These are phyloP conservation scores for Cosmia trapezina DNA, from an alignment of 2,888 invertebrate genomes.

Conservation along the genomic window DNA sequence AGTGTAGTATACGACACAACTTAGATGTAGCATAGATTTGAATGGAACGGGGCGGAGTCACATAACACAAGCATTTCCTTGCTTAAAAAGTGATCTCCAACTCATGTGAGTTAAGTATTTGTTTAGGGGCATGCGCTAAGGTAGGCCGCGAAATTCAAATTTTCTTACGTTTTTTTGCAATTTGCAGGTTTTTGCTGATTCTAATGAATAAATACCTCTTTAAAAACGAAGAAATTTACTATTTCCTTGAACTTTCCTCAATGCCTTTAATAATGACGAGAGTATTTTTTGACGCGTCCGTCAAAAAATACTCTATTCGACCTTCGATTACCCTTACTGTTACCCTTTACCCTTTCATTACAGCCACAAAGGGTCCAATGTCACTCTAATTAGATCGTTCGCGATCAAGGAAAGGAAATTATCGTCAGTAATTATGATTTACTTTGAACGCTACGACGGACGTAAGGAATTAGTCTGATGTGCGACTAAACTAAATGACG, in stretches of 20 bases:
- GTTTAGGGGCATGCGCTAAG: too few species aligned
- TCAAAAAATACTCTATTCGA: not conserved
- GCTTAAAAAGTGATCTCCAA: too few species aligned
- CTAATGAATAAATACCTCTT: not conserved
- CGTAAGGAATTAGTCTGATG: conserved; percentile 5
- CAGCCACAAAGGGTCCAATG: conserved; percentile 34
- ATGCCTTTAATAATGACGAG: not conserved
- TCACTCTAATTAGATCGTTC: conserved; percentile 34
- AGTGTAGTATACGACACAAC: too few species aligned
- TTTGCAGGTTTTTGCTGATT: too few species aligned
- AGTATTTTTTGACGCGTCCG: too few species aligned
- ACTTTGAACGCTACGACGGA: conserved; percentile 27
- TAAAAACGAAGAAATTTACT: not conserved
- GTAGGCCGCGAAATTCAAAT: too few species aligned
- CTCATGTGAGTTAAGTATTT: too few species aligned
- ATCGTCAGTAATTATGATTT: conserved; percentile 43
- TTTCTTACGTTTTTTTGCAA: too few species aligned
- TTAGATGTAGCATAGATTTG: too few species aligned
- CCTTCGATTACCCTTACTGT: not conserved
- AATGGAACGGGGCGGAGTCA: too few species aligned
- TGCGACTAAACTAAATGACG: not conserved
- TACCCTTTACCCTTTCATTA: conserved; percentile 35
- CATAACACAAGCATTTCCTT: too few species aligned
- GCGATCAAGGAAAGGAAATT: conserved; percentile 41
- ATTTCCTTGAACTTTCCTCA: not conserved